Conservation (phyloP, 2,797 vertebrate species). For the Urosaurus nigricauda region DNA sequence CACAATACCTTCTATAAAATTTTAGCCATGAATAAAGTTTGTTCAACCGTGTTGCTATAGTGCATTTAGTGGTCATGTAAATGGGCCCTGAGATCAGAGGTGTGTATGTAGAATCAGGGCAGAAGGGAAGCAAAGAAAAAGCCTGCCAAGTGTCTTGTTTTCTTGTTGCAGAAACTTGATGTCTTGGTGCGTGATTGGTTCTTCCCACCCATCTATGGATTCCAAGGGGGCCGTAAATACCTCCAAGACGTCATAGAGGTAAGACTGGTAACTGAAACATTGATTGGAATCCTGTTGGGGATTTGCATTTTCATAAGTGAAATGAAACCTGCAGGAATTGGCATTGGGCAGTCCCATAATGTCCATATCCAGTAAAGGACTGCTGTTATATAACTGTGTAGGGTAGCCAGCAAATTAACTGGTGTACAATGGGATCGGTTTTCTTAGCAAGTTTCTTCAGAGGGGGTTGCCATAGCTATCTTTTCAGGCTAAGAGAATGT, state of each 20-base stretch:
- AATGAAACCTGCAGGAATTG: no score
- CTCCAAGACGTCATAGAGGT: slow-evolving; percentile 56
- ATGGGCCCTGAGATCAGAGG: background rate
- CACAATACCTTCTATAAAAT: background rate
- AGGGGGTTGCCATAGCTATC: no score
- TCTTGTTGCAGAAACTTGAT: slow-evolving; percentile 62
- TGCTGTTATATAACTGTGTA: no score
- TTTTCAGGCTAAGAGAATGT: no score
- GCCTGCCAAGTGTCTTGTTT: background rate
- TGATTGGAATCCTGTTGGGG: background rate
- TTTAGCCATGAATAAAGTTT: background rate
- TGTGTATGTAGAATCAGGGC: no score
- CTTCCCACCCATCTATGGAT: slow-evolving; percentile 3
- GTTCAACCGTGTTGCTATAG: background rate
- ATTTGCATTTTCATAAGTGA: no score
- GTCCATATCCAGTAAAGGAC: no score
- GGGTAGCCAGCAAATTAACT: no score
- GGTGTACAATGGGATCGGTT: no score
- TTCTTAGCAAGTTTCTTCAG: no score
- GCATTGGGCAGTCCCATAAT: no score
- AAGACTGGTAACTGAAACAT: background rate
- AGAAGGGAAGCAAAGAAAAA: background rate
- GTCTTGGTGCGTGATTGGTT: slow-evolving; percentile 47
- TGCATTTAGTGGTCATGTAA: background rate
- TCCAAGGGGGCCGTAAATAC: slow-evolving; percentile 44